Conservation (phyloP, 2,888 invertebrate genomes). For the Diaprepes abbreviatus region DNA sequence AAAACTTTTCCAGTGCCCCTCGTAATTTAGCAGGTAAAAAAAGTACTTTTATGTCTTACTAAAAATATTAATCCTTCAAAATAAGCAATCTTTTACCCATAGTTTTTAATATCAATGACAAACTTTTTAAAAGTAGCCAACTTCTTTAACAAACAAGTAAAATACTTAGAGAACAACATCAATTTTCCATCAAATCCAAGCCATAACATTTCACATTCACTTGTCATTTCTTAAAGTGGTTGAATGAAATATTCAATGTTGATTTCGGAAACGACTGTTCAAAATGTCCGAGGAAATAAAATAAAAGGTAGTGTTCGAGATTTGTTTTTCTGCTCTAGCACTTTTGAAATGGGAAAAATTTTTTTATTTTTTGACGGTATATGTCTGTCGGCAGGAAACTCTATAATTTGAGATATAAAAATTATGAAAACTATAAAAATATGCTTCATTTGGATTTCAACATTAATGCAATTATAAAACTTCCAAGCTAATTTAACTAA, state of each 20-base stretch:
- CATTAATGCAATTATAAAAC: neutral
- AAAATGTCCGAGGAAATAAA: neutral
- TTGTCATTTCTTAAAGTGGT: slow-evolving; percentile 1
- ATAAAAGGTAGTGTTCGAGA: neutral
- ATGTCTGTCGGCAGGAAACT: no score
- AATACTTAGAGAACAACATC: neutral
- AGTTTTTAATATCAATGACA: no score
- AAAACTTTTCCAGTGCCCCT: no score
- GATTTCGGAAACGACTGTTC: neutral
- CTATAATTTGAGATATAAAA: no score
- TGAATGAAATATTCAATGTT: neutral
- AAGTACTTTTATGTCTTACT: no score
- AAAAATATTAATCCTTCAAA: no score
- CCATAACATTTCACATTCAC: neutral
- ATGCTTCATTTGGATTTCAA: neutral
- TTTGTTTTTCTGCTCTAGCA: neutral
- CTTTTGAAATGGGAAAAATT: no score
- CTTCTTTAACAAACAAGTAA: neutral
- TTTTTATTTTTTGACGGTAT: no score
- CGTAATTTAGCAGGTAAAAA: no score
- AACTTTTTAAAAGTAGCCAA: neutral
- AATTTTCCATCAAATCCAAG: neutral
- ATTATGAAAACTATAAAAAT: no score
- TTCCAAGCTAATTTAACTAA: no score
- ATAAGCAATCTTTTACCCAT: neutral